Base-by-base conservation (phyloP, 2,888 invertebrate genomes). In the Globia sparganii region DNA sequence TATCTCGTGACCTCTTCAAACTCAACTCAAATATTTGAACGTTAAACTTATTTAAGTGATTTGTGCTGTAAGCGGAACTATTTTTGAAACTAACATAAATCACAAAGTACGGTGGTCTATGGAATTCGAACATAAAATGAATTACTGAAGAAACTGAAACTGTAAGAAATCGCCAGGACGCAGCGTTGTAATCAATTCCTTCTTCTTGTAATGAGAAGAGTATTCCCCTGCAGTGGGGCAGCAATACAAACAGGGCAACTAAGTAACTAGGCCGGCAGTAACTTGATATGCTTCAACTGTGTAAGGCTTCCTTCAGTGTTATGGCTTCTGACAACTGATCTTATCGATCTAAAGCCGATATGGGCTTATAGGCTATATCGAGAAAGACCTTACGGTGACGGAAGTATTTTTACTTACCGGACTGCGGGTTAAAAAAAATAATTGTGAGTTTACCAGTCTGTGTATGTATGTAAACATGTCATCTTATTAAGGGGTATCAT, bases 211-310 rank as follows among this genome's bases (percentile, higher is more conserved):
- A 18, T 6, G 11, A 43, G n/a, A 31, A 69, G 13, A 15, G 21
- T 4, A 2, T 1, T 2, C 46, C 25, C 18, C 9, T 11, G 46
- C 18, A 56, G 34, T 46, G 49, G 46, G 70, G 46, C 37, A 72
- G 18, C 1, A 11, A 34, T 8, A 80, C 34, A 53, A 59, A 61
- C 59, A 61, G 34, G 80, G 80, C 62, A 21, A 72, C 25, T 15
- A 25, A 71, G 77, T 81, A 58, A 80, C n/a, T 78, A 58, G 78
- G 80, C 21, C 80, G 43, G 6, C 13, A 13, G 25, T n/a, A 46
- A 77, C 61, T 43, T 31, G 72, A 77, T 53, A 69, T 4, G 53
- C 34, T 1, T 34, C 18, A 3, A 37, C 43, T 53, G 37, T 43
- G 28, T 31, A 8, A 11, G 77, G 80, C 43, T 77, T 77, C 77